Evolutionary conservation across 1,140 invertebrate genomes (phyloP), one percentile per base, ranked within the genome.

Genomic region (Meloidogyne chitwoodi): DNA sequence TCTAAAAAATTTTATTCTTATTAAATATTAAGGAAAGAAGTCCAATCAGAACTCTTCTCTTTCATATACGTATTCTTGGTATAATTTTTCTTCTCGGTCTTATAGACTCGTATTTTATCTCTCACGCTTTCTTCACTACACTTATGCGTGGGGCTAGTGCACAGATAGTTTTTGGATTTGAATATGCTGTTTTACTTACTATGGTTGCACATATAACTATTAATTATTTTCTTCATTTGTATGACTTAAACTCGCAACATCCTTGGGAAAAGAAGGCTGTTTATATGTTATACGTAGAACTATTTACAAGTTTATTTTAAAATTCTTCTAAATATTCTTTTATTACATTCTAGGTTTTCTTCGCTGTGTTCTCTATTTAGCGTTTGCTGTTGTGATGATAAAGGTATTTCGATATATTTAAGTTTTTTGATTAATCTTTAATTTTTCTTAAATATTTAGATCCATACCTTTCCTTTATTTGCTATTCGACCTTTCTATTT

Each of bases 221-320:
- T 48, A 99, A 99, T 89, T 99, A 99, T 64, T 67, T 78, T 19
- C 75, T 78, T 29, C 77, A 78, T 67, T 61, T 78, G n/a, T 78
- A 78, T 63, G 77, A 87, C 63, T 73, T 86, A 56, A 93, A 94
- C 83, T 94, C 93, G 88, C 94, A 97, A 85, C 94, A 93, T 77
- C 96, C 95, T 8, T 99, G 97, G 97, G 97, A 99, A 87, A 96
- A 95, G 87, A 99, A 99, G 89, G 95, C 96, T 16, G 95, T 98
- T 1, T 98, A 95, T 85, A 88, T 99, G 19, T 89, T 99, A 0
- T 98, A 99, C 83, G 94, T 95, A 19, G 97, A 99, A 89, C 90
- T 99, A 64, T 90, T 96, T 24, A 94, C 98, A 89, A 95, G 96
- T 89, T 92, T 92, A 90, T 76, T 76, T 44, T 56, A 24, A n/a